Base-by-base conservation (phyloP, 2,113 vertebrate species). In the Hemiscyllium ocellatum region DNA sequence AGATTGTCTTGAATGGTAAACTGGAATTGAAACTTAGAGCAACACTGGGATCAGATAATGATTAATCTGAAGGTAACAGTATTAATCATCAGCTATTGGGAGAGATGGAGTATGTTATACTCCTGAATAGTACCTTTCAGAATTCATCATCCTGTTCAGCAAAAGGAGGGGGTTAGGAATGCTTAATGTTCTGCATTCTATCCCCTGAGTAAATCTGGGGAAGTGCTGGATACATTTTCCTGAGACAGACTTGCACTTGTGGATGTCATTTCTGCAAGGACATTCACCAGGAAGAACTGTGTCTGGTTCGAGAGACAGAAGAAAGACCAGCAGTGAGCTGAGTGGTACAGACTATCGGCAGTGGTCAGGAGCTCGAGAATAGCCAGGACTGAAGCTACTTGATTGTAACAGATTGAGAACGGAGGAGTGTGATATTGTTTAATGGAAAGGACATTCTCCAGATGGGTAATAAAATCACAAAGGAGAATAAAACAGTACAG, bases 41-140 rank as follows among this genome's bases (percentile, higher is more conserved):
- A 52, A 93, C 33, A 37, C n/a, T 22, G 12, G 56, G 89, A 65
- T 66, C 89, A 37, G 33, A 19, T 93, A 24, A 66, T 5, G 89
- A 66, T 68, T 68, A 93, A 47, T 65, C 65, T 93, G 61, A 93
- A 93, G 33, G n/a, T 33, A n/a, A 91, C 61, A 66, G 61, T 37
- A 93, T 42, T 37, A 95, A 95, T 29, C 69, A 76, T 50, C 42
- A 12, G 69, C 33, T 76, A 24, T 52, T 72, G 29, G 94, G 66
- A 72, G 24, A 29, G 42, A 72, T 13, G 10, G 94, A 72, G 42
- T 50, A 95, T 52, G 68, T 76, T 72, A 72, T 70, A 52, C 68
- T 26, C 37, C 22, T 95, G 69, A 68, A 52, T 72, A 52, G 68
- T 70, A 95, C 68, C 68, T 95, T 95, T 95, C 94, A 95, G 69